Evolutionary conservation across 1,140 invertebrate genomes (phyloP).

Genomic region (Orius laevigatus): DNA sequence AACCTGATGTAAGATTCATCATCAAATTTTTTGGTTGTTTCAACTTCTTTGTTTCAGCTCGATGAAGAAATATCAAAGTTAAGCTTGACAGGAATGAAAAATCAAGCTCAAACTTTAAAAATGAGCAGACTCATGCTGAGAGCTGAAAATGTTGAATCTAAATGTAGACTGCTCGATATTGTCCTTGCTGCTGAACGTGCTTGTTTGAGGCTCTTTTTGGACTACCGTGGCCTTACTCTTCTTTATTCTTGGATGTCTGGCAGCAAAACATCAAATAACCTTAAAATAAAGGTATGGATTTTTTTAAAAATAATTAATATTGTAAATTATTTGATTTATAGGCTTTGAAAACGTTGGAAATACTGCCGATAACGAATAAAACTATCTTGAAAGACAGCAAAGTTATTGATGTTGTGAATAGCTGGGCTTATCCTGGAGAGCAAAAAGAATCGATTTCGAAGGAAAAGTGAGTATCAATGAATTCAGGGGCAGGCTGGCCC

Average conservation of each 20-base stretch:
- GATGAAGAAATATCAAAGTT: conserved; percentile 65
- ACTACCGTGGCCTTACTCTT: conserved; percentile 82
- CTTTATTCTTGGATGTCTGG: conserved; percentile 85
- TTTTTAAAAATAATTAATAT: conserved; percentile 5
- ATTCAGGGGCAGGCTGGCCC: too few species aligned
- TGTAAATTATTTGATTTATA: conserved; percentile 27
- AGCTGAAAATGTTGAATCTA: conserved; percentile 59
- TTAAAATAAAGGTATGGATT: conserved; percentile 35
- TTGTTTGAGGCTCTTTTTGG: conserved; percentile 75
- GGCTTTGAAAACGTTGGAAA: conserved; percentile 66
- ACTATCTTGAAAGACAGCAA: conserved; percentile 85
- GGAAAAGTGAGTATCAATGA: conserved; percentile 19
- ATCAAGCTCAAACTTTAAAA: conserved; percentile 71
- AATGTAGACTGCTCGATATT: conserved; percentile 44
- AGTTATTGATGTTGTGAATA: conserved; percentile 63
- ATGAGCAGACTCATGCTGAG: conserved; percentile 82
- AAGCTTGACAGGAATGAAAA: conserved; percentile 58
- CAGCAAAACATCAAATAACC: conserved; percentile 29
- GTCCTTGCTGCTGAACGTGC: conserved; percentile 56
- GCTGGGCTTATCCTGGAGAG: conserved; percentile 40
- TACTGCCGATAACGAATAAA: conserved; percentile 81
- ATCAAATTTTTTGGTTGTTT: neutral
- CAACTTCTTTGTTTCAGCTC: conserved; percentile 34
- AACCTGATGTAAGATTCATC: conserved; percentile 43
- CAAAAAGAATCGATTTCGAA: conserved; percentile 16